Conservation (phyloP, 2,888 invertebrate species). For the Ennomos erosarius region DNA sequence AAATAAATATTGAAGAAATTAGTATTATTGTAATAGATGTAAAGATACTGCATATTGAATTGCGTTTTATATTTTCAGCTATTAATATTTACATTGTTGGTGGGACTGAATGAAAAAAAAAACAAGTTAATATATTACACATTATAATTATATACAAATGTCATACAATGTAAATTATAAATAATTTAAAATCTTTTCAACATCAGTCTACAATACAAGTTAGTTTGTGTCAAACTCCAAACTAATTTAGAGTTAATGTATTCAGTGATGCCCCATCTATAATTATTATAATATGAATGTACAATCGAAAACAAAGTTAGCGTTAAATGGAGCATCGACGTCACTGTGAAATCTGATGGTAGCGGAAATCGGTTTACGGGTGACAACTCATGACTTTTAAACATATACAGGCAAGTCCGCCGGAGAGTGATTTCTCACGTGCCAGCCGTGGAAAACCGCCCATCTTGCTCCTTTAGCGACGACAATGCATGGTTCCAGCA, state of each 20-base stretch:
- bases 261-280: constrained; percentile 60
- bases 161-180: constrained; percentile 65
- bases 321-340: constrained; percentile 38
- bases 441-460: constrained; percentile 46
- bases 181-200: constrained; percentile 72
- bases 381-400: background rate
- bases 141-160: constrained; percentile 52
- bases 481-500: constrained; percentile 64
- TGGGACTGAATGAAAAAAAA: constrained; percentile 75
- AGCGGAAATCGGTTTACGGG: constrained; percentile 5
- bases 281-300: constrained; percentile 40
- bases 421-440: constrained; percentile 1
- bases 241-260: constrained; percentile 47
- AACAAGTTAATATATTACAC: constrained; percentile 50
- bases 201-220: constrained; percentile 55
- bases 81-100: constrained; percentile 59
- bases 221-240: constrained; percentile 51
- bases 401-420: background rate
- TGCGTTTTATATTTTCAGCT: constrained; percentile 46
- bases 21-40: background rate
- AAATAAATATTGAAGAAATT: too few species aligned
- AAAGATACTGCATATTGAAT: constrained; percentile 37
- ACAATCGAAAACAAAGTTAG: constrained; percentile 43
- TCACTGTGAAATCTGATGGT: constrained; percentile 36
- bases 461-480: constrained; percentile 23